phyloP scores from a whole-genome alignment of 2,888 invertebrate genomes.

The Synanthedon tipuliformis region DNA sequence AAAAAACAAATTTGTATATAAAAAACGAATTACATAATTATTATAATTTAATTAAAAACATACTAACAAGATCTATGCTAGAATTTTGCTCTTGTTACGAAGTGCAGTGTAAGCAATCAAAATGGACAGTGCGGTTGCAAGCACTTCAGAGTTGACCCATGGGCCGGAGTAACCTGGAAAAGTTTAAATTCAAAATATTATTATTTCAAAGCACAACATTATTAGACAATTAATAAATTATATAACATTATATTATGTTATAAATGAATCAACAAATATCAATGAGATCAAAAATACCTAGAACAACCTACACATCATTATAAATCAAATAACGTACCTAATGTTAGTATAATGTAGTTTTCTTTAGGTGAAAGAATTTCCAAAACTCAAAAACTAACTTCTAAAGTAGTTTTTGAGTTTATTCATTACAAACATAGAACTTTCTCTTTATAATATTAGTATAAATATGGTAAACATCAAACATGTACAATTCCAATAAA shows the following conservation, averaged over 20 bases:
- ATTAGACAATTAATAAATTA: no score
- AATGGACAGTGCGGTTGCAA: conserved; percentile 83
- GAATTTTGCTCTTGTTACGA: conserved; percentile 83
- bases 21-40: conserved; percentile 17
- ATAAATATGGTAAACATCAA: not conserved
- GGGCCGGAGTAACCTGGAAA: conserved; percentile 86
- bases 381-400: no score
- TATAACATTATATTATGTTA: no score
- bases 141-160: conserved; percentile 91
- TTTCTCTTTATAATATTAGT: not conserved
- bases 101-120: conserved; percentile 89
- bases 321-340: no score
- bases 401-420: no score
- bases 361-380: not conserved
- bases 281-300: no score
- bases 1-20: conserved; percentile 3
- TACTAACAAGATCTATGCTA: conserved; percentile 63
- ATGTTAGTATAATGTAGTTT: no score
- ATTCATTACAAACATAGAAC: no score
- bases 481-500: not conserved
- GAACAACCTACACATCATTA: no score
- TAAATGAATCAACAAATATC: no score
- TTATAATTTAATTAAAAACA: conserved; percentile 30
- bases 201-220: no score
- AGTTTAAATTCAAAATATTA: no score